Evolutionary conservation across 2,113 vertebrate genomes (phyloP).

Genomic region (Caracal caracal): DNA sequence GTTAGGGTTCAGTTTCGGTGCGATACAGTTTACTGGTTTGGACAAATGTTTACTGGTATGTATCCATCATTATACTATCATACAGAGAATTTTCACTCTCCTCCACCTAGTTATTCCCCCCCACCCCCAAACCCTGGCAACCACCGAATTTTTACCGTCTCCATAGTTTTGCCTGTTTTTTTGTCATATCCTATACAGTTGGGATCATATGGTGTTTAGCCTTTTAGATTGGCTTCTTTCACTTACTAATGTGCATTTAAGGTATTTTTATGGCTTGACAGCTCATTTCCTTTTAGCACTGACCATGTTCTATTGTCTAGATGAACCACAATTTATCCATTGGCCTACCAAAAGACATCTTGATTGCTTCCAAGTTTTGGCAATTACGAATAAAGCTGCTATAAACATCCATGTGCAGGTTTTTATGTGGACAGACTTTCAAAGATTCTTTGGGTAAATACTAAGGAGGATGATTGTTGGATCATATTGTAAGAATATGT

Average conservation of each 20-base stretch:
- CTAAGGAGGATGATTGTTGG: neutral
- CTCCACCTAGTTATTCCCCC: no score
- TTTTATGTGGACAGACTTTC: neutral
- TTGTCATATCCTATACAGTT: neutral
- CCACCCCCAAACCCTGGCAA: neutral
- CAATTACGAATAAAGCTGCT: neutral
- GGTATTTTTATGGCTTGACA: neutral
- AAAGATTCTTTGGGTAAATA: neutral
- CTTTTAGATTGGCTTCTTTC: neutral
- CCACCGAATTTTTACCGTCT: neutral
- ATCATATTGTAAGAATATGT: neutral
- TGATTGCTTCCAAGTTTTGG: neutral
- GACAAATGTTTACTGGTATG: neutral
- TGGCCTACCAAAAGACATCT: neutral
- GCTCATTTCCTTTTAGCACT: neutral
- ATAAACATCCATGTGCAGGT: neutral
- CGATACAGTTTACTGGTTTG: neutral
- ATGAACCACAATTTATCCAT: neutral
- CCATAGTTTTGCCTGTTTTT: neutral
- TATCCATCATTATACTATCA: neutral
- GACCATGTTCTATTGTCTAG: neutral
- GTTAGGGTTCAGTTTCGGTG: neutral
- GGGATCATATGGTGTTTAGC: neutral
- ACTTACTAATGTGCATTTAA: neutral
- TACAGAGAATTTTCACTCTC: neutral